Percentiles rank a stretch among this genome's conserved stretches.
These are phyloP conservation scores for Sitta carolinensis DNA, from an alignment of 2,797 vertebrate genomes.

Conservation along the genomic window DNA sequence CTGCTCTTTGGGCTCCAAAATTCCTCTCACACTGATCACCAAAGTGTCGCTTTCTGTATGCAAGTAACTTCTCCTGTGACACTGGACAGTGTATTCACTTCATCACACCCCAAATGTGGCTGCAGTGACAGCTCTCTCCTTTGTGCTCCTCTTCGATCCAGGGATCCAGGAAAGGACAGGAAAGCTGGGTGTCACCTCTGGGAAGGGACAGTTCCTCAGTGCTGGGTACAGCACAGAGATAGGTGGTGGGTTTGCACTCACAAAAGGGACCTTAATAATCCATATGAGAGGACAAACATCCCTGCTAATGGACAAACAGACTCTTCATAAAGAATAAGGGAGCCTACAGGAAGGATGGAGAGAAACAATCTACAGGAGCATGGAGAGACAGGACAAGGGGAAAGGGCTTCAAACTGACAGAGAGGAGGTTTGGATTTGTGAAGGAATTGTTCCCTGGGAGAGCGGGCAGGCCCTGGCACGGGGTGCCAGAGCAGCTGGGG, in stretches of 20 bases:
- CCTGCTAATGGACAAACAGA: accelerated
- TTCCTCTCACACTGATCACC: not conserved
- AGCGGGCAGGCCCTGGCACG: not conserved
- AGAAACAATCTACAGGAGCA: not conserved
- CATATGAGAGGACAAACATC: not conserved
- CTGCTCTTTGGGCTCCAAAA: not conserved
- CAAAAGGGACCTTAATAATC: not conserved
- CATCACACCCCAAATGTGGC: not conserved
- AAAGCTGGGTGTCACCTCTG: not conserved
- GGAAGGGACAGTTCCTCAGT: not conserved
- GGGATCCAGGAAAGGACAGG: not conserved
- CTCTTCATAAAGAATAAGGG: not conserved
- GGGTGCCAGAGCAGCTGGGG: not conserved
- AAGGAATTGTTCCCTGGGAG: accelerated
- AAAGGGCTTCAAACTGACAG: not conserved
- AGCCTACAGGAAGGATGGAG: not conserved
- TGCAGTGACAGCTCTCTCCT: not conserved
- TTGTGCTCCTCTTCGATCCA: accelerated
- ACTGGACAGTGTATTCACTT: not conserved
- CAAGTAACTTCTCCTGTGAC: not conserved
- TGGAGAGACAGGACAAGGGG: not conserved
- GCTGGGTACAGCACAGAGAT: not conserved
- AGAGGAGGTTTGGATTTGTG: not conserved
- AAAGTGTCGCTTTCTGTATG: not conserved
- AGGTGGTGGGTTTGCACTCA: not conserved